These are phyloP conservation scores for Calyptommatus sinebrachiatus DNA, from an alignment of 2,113 vertebrate species.

Conservation along the genomic window DNA sequence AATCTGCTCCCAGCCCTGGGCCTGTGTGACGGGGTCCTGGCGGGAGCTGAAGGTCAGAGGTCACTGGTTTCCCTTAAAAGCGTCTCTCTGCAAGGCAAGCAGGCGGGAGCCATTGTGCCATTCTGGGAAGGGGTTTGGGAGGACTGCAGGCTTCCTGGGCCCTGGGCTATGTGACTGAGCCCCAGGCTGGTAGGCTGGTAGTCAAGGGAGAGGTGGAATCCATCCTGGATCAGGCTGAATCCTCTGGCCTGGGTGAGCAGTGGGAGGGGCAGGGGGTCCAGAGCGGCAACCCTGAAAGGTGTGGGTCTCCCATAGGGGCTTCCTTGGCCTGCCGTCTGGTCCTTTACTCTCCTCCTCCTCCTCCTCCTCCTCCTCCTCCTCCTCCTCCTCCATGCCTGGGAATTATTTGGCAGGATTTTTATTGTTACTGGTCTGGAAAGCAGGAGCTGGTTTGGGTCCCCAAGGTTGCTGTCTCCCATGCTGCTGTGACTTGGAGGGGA, in stretches of 20 bases:
- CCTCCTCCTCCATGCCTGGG: background rate
- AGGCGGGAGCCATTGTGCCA: constrained; percentile 12
- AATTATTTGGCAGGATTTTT: background rate
- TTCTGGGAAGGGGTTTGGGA: constrained; percentile 9
- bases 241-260: too few species aligned
- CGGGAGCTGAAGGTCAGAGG: background rate
- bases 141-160: background rate
- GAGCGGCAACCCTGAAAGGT: too few species aligned
- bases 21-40: background rate
- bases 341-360: background rate
- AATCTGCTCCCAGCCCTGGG: too few species aligned
- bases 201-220: too few species aligned
- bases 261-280: too few species aligned
- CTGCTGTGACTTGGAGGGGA: too few species aligned
- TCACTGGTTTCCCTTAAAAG: background rate
- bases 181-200: too few species aligned
- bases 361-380: background rate
- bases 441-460: too few species aligned
- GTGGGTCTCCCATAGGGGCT: too few species aligned
- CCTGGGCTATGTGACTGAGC: background rate
- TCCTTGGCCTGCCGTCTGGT: too few species aligned
- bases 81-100: background rate
- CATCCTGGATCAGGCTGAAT: too few species aligned
- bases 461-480: too few species aligned
- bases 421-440: background rate